These are phyloP conservation scores for Hylaea fasciaria DNA, from an alignment of 2,888 invertebrate genomes.

Conservation along the genomic window DNA sequence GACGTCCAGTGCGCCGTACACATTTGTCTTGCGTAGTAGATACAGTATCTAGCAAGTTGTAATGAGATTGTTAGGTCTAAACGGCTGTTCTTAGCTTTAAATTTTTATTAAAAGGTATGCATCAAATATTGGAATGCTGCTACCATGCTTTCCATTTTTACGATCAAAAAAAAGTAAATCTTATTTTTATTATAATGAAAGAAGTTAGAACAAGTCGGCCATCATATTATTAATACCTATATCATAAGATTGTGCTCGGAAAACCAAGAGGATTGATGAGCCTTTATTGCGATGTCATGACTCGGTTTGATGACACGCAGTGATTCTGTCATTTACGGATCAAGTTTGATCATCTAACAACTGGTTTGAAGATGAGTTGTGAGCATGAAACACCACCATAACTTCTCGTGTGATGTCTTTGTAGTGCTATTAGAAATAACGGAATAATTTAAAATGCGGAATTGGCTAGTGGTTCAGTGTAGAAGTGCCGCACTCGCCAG, in stretches of 20 bases:
- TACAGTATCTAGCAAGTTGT: background rate
- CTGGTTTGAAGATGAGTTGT: constrained; percentile 49
- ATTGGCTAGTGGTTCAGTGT: constrained; percentile 75
- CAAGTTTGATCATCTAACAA: constrained; percentile 41
- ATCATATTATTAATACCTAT: too few species aligned
- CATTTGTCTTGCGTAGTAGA: background rate
- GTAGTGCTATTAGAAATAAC: constrained; percentile 72
- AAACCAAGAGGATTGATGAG: constrained; percentile 25
- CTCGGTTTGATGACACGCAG: constrained; percentile 29
- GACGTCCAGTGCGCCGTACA: background rate
- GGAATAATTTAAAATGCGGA: constrained; percentile 82
- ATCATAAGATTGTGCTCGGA: constrained; percentile 11
- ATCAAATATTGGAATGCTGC: too few species aligned
- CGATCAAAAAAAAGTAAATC: too few species aligned
- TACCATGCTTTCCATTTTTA: too few species aligned
- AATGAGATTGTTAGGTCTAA: background rate
- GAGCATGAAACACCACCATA: constrained; percentile 50
- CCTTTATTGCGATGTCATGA: constrained; percentile 32
- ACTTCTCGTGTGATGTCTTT: constrained; percentile 56
- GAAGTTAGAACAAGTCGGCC: too few species aligned
- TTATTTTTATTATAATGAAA: too few species aligned
- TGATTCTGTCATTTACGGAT: constrained; percentile 38
- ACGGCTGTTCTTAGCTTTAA: too few species aligned
- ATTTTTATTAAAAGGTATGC: too few species aligned
- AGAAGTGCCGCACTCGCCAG: constrained; percentile 68